Evolutionary conservation across 2,888 invertebrate species (phyloP), one percentile per base, ranked within the genome.

Genomic region (Drosophila borborema): DNA sequence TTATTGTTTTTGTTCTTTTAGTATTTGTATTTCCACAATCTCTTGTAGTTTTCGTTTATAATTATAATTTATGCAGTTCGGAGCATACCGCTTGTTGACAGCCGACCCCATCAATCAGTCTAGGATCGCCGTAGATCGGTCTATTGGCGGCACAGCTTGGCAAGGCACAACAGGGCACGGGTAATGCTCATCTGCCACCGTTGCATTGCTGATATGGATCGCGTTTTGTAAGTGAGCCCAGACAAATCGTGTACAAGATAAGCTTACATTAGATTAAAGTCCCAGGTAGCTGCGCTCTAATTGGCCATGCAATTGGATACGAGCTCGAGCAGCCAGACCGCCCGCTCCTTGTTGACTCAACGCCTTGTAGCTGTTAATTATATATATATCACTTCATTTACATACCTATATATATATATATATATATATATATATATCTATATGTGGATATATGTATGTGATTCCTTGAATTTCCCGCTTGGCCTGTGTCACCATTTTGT

Each of bases 1-100:
- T 20, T 20, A 20, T 31, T 23, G 20, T 23, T 41, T 1, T 40
- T 38, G 28, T 28, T 41, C 31, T 40, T 41, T 54, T 58, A 43
- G 40, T 55, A 40, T 55, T 7, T 18, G 10, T 40, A 46, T 62
- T 58, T 65, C 60, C 60, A 49, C 34, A 28, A 28, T 49, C 51
- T 48, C 48, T 64, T 20, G 40, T 72, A 72, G 65, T 68, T 76
- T 75, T 68, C 64, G 65, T 72, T 71, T 84, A 82, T 90, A 90
- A 90, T 85, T 90, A 90, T 90, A 86, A 90, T 90, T 88, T 91
- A 88, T 91, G 81, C 80, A 70, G 86, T 69, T 88, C 77, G 71
- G 58, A 61, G 53, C 76, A 31, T 74, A 71, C 74, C 88, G 80
- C 74, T 59, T 79, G 86, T 87, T 81, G 90, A 90, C 86, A 86